A percentile compares a stretch with the other conserved stretches of the same genome.
These are phyloP conservation scores for Drosophila pseudotalamancana DNA, from an alignment of 2,888 invertebrate species.

Conservation along the genomic window DNA sequence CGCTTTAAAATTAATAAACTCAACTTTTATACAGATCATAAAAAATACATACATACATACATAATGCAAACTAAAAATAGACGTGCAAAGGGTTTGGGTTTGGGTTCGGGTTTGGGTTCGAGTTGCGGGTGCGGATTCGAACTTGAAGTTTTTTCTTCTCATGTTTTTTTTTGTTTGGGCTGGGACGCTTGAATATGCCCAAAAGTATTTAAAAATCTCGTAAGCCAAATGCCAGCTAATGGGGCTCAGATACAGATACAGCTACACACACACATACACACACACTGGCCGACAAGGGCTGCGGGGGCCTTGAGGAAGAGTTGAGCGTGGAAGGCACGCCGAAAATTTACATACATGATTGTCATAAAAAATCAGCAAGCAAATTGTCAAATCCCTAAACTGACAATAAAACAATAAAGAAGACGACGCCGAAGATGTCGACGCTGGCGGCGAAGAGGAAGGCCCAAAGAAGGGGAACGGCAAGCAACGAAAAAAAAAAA, in stretches of 20 bases:
- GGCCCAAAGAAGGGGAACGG: slow-evolving; percentile 21
- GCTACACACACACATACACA: slow-evolving; percentile 15
- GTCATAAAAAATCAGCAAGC: slow-evolving; percentile 80
- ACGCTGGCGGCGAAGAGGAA: slow-evolving; percentile 16
- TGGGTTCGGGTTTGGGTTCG: not conserved
- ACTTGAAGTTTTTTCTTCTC: slow-evolving; percentile 17
- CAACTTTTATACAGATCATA: slow-evolving; percentile 54
- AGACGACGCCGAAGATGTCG: slow-evolving; percentile 55
- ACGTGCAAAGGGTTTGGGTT: slow-evolving; percentile 46
- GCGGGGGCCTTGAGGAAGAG: slow-evolving; percentile 71
- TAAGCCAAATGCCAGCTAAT: slow-evolving; percentile 71
- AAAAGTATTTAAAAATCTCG: slow-evolving; percentile 77
- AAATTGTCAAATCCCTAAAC: slow-evolving; percentile 80
- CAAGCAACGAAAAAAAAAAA: slow-evolving; percentile 4
- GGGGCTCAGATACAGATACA: slow-evolving; percentile 59
- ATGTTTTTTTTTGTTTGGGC: slow-evolving; percentile 14
- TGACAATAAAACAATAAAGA: slow-evolving; percentile 81
- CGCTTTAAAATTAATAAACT: slow-evolving; percentile 78
- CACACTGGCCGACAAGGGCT: slow-evolving; percentile 7
- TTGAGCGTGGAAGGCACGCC: slow-evolving; percentile 45
- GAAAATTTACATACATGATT: slow-evolving; percentile 80
- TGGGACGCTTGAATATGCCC: slow-evolving; percentile 58
- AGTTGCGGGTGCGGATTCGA: slow-evolving; percentile 4
- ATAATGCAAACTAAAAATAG: slow-evolving; percentile 61
- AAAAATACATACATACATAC: slow-evolving; percentile 15